Conservation (phyloP, 2,888 invertebrate species). For the Cephus pygmeus region DNA sequence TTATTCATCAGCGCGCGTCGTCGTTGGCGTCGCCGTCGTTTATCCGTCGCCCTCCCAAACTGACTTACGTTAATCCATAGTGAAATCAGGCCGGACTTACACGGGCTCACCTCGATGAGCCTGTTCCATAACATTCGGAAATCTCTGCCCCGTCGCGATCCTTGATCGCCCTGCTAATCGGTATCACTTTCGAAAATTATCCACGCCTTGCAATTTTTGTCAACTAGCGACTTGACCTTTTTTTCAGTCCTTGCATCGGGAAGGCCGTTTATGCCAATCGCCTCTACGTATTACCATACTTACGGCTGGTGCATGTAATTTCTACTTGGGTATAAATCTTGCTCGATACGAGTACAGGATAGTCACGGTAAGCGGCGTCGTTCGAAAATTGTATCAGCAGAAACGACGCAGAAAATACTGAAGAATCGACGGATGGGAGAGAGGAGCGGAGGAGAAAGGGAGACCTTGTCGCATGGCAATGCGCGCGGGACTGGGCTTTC, state of each 20-base stretch:
- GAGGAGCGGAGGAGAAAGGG: neutral
- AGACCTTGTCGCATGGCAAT: neutral
- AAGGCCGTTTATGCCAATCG: neutral
- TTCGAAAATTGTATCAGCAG: neutral
- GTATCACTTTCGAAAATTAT: constrained; percentile 8
- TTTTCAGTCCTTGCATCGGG: constrained; percentile 1
- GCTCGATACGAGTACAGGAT: neutral
- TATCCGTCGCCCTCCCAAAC: neutral
- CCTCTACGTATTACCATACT: neutral
- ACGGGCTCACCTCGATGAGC: neutral
- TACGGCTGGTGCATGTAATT: neutral
- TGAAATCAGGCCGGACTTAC: neutral
- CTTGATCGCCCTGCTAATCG: neutral
- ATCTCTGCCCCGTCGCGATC: neutral
- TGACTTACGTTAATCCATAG: neutral
- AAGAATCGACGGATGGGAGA: neutral
- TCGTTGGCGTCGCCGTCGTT: constrained; percentile 8
- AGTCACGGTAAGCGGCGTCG: neutral
- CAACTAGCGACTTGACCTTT: neutral
- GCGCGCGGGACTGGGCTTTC: neutral
- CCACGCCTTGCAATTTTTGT: neutral
- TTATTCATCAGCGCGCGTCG: constrained; percentile 1
- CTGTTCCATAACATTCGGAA: neutral
- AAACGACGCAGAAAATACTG: neutral
- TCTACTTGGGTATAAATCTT: neutral